A percentile compares a stretch with the other conserved stretches of the same genome.
phyloP scores from a whole-genome alignment of 2,888 invertebrate genomes.

The Ophion obscuratus region DNA sequence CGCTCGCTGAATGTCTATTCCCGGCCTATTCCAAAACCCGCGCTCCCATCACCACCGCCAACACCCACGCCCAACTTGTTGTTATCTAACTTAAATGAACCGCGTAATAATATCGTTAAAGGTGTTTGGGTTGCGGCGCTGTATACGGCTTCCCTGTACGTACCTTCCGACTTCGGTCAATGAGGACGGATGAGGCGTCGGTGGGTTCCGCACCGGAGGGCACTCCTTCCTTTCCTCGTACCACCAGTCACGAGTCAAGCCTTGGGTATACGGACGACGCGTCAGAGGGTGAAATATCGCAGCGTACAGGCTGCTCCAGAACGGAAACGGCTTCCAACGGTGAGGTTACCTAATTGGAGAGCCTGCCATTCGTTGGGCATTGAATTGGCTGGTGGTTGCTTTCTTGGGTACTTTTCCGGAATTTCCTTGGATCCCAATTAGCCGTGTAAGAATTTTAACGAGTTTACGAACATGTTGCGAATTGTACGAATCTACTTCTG shows the following conservation, averaged over 20 bases:
- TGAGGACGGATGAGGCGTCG: constrained; percentile 69
- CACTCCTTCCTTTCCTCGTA: constrained; percentile 34
- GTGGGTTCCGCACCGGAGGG: constrained; percentile 27
- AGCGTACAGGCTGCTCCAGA: constrained; percentile 16
- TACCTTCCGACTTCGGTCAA: constrained; percentile 69
- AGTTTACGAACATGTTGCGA: no score
- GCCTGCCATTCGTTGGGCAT: background rate
- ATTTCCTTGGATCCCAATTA: no score
- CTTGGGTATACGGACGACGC: constrained; percentile 31
- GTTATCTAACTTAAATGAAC: constrained; percentile 83
- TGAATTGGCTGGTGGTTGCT: no score
- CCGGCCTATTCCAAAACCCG: constrained; percentile 39
- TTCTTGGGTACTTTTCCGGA: no score
- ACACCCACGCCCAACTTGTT: constrained; percentile 74
- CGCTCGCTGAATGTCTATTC: constrained; percentile 28
- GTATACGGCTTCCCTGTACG: constrained; percentile 59
- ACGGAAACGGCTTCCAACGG: background rate
- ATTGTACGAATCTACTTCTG: background rate
- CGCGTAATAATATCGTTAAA: constrained; percentile 82
- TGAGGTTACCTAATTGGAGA: background rate
- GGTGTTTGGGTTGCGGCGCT: constrained; percentile 72
- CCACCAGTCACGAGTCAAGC: constrained; percentile 46
- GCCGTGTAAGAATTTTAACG: no score
- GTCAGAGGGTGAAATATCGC: constrained; percentile 22
- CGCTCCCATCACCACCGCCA: constrained; percentile 31